These are phyloP conservation scores for Muntiacus muntjak DNA, from an alignment of 2,113 vertebrate genomes.

Conservation along the genomic window DNA sequence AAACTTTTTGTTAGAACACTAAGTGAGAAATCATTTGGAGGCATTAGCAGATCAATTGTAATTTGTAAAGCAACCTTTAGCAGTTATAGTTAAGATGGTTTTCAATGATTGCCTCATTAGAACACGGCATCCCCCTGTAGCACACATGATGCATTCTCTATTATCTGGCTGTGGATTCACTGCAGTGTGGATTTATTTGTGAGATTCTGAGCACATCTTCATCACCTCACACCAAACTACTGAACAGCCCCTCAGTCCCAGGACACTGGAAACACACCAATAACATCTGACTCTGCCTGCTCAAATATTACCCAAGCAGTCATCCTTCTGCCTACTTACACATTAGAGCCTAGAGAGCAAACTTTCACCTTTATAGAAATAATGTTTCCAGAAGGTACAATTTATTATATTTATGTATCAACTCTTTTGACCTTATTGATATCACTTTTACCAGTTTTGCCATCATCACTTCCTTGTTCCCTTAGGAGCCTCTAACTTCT, in stretches of 20 bases:
- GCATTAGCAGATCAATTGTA: not conserved
- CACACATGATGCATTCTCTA: not conserved
- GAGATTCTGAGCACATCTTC: not conserved
- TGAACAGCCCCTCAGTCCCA: not conserved
- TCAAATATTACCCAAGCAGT: not conserved
- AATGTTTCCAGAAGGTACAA: not conserved
- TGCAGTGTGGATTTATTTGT: not conserved
- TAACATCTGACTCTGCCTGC: not conserved
- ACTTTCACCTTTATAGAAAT: not conserved
- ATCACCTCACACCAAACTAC: not conserved
- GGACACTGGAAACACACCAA: not conserved
- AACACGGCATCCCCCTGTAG: not conserved
- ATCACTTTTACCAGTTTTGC: not conserved
- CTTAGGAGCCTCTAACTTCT: not conserved
- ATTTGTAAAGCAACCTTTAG: not conserved
- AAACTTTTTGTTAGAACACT: not conserved
- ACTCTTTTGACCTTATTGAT: not conserved
- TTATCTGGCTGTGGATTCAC: not conserved
- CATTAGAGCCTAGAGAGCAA: not conserved
- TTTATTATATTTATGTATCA: not conserved
- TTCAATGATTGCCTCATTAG: not conserved
- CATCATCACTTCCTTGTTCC: not conserved
- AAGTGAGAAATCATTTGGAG: not conserved
- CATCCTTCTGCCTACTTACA: conserved; percentile 11
- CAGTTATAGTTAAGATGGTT: not conserved